These are phyloP conservation scores for Mastomys coucha DNA, from an alignment of 2,113 vertebrate genomes.

Conservation along the genomic window DNA sequence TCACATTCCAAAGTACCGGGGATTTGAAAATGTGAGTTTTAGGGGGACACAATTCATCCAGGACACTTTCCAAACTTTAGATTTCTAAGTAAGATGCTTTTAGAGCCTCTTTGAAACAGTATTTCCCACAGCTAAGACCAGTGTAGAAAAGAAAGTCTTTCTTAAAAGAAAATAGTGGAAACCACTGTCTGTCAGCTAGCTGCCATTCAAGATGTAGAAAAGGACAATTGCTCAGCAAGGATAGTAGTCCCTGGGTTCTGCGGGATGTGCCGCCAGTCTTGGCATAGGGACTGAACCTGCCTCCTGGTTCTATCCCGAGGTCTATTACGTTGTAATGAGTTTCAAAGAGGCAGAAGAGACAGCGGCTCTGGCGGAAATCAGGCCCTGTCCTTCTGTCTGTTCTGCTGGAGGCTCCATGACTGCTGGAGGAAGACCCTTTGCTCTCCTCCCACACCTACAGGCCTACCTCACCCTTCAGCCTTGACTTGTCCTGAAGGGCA, in stretches of 20 bases:
- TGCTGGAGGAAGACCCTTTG: neutral
- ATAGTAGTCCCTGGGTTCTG: rapidly evolving
- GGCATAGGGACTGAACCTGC: neutral
- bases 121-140: neutral
- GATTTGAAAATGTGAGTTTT: neutral
- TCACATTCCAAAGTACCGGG: neutral
- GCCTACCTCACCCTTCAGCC: neutral
- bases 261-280: neutral
- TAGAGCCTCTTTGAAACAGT: neutral
- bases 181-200: neutral
- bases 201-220: neutral
- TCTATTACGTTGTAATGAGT: neutral
- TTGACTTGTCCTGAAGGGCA: neutral
- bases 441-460: too few relatives aligned
- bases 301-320: neutral
- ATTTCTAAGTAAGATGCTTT: neutral
- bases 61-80: neutral
- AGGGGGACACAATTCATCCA: neutral
- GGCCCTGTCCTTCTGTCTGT: neutral
- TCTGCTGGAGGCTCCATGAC: too few relatives aligned
- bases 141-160: neutral
- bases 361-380: neutral
- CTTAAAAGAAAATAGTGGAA: neutral
- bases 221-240: neutral
- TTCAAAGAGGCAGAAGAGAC: neutral